Base-by-base conservation (phyloP, 2,888 invertebrate species). In the Drosophila kambysellisi region DNA sequence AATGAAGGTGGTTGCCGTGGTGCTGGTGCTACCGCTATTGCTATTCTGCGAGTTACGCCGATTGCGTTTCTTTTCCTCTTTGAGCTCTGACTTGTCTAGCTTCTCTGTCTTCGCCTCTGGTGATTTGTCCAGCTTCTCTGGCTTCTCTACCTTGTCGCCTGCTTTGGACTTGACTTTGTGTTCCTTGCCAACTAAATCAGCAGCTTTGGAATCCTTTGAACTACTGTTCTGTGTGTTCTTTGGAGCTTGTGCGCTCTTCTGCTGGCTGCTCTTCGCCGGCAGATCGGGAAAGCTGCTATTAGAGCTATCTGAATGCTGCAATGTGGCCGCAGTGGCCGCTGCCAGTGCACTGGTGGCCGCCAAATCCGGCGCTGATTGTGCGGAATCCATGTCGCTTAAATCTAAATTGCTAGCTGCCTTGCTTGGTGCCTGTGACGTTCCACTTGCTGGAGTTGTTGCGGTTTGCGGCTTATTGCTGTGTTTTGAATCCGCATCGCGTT, bases 1-100 rank as follows among this genome's bases (percentile, higher is more conserved):
- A 92, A 94, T 48, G 93, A 94, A 92, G 0, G 90, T 89, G 39
- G 67, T 68, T 32, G 56, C 63, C 35, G 29, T 64, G 29, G n/a
- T 66, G n/a, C 37, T 74, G 2, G 41, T 43, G 57, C 66, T 70
- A 33, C 79, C 70, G 37, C 71, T 85, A 33, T 81, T 87, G 65
- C 78, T 89, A 32, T 80, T 83, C 30, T 79, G 87, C 4, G 92
- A 92, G 37, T 84, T 91, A 17, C 92, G 88, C 48, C 93, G 85
- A 68, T 65, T 82, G 0, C 91, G 89, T 89, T 95, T 95, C 78
- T 96, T 95, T 48, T 95, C 94, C 78, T 95, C 95, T 74, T 95
- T 95, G 76, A 71, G 65, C 2, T 95, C 95, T 20, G 93, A 92
- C 59, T 94, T 94, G 52, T 95, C 94, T 58, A 94, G 41, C 58